A percentile compares a stretch with the other conserved stretches of the same genome.
Conservation (phyloP, 2,797 vertebrate species). For the Acanthis flammea region DNA sequence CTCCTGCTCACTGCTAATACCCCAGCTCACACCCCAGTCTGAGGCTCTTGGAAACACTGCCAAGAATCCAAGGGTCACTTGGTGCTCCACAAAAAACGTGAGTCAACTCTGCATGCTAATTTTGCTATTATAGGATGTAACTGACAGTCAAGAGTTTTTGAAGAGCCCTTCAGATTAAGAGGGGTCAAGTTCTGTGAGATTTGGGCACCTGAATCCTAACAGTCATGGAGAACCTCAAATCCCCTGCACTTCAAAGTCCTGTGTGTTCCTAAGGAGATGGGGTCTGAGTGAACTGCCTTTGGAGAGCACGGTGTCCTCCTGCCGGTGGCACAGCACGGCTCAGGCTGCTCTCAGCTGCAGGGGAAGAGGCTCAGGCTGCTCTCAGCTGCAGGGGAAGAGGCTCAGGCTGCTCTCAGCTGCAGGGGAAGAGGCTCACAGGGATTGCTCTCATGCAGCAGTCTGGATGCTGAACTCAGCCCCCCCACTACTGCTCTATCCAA, state of each 20-base stretch:
- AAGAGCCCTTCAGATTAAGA: neutral
- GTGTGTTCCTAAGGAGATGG: neutral
- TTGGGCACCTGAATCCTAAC: neutral
- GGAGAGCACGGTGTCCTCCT: neutral
- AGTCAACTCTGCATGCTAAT: neutral
- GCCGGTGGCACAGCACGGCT: neutral
- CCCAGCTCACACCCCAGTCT: neutral
- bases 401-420: neutral
- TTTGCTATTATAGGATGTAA: neutral
- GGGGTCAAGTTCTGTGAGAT: neutral
- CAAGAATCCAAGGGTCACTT: neutral
- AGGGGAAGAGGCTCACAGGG: neutral
- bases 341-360: neutral
- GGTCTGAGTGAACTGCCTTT: fast-evolving
- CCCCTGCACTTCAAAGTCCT: neutral
- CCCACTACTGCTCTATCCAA: neutral
- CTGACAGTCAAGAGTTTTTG: neutral
- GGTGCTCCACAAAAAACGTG: neutral
- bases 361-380: neutral
- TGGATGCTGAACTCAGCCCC: neutral
- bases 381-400: neutral
- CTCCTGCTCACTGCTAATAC: neutral
- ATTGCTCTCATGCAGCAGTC: neutral
- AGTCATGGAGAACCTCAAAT: neutral
- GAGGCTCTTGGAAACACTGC: neutral